A percentile compares a stretch with the other conserved stretches of the same genome.
Evolutionary conservation across 2,888 invertebrate species (phyloP).

Genomic region (Cheilosia pagana): DNA sequence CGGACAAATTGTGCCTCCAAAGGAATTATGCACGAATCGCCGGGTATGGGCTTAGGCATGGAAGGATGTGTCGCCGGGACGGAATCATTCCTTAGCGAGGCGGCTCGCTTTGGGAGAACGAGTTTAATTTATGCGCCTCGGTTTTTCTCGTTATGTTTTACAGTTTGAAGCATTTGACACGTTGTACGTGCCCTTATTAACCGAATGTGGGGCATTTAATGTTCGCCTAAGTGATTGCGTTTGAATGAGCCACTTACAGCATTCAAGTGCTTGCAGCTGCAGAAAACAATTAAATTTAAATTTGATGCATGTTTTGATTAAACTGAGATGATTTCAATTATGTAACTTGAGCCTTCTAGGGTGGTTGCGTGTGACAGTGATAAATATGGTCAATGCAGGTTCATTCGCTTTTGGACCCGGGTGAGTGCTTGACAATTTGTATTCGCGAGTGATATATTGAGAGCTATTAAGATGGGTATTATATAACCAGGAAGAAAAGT

Average conservation of each 20-base stretch:
- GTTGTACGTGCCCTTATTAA: slow-evolving; percentile 44
- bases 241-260: not conserved
- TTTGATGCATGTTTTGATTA: slow-evolving; percentile 26
- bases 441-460: too few relatives aligned
- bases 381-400: too few relatives aligned
- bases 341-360: not conserved
- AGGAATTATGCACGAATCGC: slow-evolving; percentile 25
- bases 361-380: too few relatives aligned
- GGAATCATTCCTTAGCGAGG: not conserved
- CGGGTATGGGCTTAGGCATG: slow-evolving; percentile 20
- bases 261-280: slow-evolving; percentile 33
- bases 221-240: slow-evolving; percentile 18
- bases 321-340: slow-evolving; percentile 16
- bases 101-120: slow-evolving; percentile 15
- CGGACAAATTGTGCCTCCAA: slow-evolving; percentile 21
- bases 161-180: slow-evolving; percentile 54
- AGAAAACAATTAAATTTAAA: slow-evolving; percentile 20
- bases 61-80: not conserved
- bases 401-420: too few relatives aligned
- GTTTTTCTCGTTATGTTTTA: slow-evolving; percentile 44
- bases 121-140: slow-evolving; percentile 11
- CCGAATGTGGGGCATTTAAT: slow-evolving; percentile 33
- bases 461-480: too few relatives aligned
- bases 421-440: too few relatives aligned
- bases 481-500: too few relatives aligned